Evolutionary conservation across 2,113 vertebrate species (phyloP), one percentile per base, ranked within the genome.

Genomic region (Herpailurus yagouaroundi): DNA sequence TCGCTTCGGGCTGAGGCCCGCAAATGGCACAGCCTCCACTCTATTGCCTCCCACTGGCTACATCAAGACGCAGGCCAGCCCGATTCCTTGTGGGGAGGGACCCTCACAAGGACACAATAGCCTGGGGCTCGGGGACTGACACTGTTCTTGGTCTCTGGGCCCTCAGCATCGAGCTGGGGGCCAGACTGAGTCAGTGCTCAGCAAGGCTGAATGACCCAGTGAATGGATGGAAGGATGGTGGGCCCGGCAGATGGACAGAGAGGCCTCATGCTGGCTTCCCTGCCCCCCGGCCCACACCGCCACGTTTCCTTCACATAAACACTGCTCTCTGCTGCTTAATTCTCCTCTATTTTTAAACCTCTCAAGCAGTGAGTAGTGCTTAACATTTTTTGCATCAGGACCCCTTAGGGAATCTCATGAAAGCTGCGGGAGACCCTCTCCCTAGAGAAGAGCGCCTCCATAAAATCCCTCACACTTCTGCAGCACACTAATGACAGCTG

Each of bases 371-470:
- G 52, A 98, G 97, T 97, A 97, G 95, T 97, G 88, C 97, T 98
- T 97, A 98, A 98, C 97, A 97, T 96, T 98, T 98, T 96, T 97
- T 98, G 74, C 96, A 97, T 97, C 97, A 94, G 96, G 97, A 96
- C 94, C 96, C 98, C 91, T 97, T 71, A 97, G 97, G 95, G 94
- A 85, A 97, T 95, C 69, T 95, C 84, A 81, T 10, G 83, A 95
- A 94, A 98, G 89, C 96, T 90, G 76, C 29, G 87, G 97, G 92
- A 96, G 97, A 95, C 97, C 97, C 97, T 89, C 36, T 94, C 87
- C 81, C 87, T 66, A 29, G 55, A 89, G 92, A 94, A 95, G 74
- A 33, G 63, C 0, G 15, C 25, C 73, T 80, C 48, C n/a, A 4
- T 60, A 7, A 16, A 16, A 76, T 81, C 77, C 33, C 80, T 86